Evolutionary conservation across 2,888 invertebrate genomes (phyloP), one percentile per base, ranked within the genome.

Genomic region (Acanthosepion pharaonis): DNA sequence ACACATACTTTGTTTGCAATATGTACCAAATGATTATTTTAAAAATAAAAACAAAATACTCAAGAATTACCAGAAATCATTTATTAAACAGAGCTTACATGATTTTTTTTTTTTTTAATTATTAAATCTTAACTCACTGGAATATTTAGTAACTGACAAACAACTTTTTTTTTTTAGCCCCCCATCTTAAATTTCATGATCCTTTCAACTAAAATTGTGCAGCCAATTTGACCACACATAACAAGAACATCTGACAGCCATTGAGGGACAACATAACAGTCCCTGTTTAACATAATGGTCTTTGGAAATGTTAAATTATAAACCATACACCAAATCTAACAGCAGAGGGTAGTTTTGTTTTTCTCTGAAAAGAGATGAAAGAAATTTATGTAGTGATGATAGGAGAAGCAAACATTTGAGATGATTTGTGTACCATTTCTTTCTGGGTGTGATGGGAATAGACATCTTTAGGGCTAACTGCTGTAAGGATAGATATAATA

Each of bases 121-220:
- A n/a, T 3, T 9, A 78, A 78, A 78, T 78, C 78, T 78, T n/a
- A 78, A 78, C n/a, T 33, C 78, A 78, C 33, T 78, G 78, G 78
- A 78, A 78, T 78, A 64, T 64, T 64, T 64, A 64, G 28, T 64
- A 78, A n/a, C n/a, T 78, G 78, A 78, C 78, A 78, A 78, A 78
- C 78, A 78, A n/a, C 0, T 33, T 33, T n/a, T 15, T 25, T 25
- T 25, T 8, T 64, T 64, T 64, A 25, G 4, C 33, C 33, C 33
- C 33, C 33, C 1, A 42, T 42, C 42, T 42, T 42, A 42, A 42
- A 78, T 78, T 78, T n/a, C 78, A 78, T 78, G n/a, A 78, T 78
- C 78, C n/a, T 78, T 78, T 78, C 78, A 78, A 78, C 78, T 78
- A 78, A 78, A n/a, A 78, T 78, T 78, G 78, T 78, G 78, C n/a